These are phyloP conservation scores for Muscicapa striata DNA, from an alignment of 2,797 vertebrate genomes.

Conservation along the genomic window DNA sequence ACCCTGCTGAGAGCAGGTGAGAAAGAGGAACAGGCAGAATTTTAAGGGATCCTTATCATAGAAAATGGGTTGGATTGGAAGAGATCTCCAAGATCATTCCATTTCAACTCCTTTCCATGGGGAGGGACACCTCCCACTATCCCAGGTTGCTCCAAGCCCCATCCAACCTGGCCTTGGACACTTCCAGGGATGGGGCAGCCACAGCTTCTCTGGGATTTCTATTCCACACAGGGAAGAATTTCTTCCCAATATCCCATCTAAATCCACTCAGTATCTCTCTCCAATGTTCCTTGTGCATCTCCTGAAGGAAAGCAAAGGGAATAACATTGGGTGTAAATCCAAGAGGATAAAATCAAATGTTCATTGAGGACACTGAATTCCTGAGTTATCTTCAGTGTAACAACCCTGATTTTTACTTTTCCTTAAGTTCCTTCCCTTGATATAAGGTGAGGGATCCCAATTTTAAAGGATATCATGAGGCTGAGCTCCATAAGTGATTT, in stretches of 20 bases:
- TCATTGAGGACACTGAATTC: neutral
- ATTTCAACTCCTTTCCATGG: neutral
- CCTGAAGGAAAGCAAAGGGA: neutral
- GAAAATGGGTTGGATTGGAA: neutral
- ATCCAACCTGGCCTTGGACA: accelerated
- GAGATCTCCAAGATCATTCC: too few species aligned
- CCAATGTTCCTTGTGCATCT: neutral
- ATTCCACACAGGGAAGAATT: neutral
- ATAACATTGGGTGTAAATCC: neutral
- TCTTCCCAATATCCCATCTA: neutral
- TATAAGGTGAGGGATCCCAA: neutral
- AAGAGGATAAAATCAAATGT: neutral
- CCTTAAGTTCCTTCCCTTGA: accelerated
- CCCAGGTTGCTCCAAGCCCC: accelerated
- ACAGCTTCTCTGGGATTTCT: neutral
- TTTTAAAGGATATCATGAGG: neutral
- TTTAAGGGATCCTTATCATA: neutral
- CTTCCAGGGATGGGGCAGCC: neutral
- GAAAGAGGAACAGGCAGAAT: neutral
- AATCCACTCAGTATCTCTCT: neutral
- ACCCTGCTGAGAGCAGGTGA: too few species aligned
- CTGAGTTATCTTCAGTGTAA: neutral
- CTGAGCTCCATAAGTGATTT: neutral
- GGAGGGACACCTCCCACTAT: neutral
- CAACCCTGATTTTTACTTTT: neutral